Evolutionary conservation across 2,113 vertebrate species (phyloP).

Genomic region (Perognathus longimembris): DNA sequence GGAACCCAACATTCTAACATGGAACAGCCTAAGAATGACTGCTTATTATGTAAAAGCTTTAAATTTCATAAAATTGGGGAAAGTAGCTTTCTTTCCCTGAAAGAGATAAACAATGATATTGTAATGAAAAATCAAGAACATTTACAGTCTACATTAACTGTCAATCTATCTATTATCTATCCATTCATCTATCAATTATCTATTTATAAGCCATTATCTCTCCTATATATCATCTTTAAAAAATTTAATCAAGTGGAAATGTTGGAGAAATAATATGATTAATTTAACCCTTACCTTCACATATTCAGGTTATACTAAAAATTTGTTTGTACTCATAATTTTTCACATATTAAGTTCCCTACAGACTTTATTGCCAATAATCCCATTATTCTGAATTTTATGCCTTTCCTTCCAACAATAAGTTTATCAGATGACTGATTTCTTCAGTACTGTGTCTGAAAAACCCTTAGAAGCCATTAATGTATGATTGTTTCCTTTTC

Average conservation of each 20-base stretch:
- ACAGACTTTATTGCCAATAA: not conserved
- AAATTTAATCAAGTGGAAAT: not conserved
- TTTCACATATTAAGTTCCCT: not conserved
- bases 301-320: not conserved
- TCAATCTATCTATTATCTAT: not conserved
- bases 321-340: not conserved
- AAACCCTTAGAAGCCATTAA: conserved; percentile 69
- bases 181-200: too few species aligned
- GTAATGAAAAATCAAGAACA: too few species aligned
- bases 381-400: conserved; percentile 22
- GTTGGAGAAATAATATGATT: not conserved
- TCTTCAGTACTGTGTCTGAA: conserved; percentile 70
- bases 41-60: not conserved
- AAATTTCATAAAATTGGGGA: not conserved
- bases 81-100: too few species aligned
- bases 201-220: not conserved
- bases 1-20: not conserved
- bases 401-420: conserved; percentile 22
- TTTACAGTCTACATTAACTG: not conserved
- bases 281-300: not conserved
- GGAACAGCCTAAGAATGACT: not conserved
- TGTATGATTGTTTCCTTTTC: conserved; percentile 64
- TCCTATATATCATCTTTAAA: not conserved
- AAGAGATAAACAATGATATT: too few species aligned
- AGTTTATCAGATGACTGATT: conserved; percentile 75